phyloP scores from a whole-genome alignment of 2,113 vertebrate genomes.

The Rallus limicola region DNA sequence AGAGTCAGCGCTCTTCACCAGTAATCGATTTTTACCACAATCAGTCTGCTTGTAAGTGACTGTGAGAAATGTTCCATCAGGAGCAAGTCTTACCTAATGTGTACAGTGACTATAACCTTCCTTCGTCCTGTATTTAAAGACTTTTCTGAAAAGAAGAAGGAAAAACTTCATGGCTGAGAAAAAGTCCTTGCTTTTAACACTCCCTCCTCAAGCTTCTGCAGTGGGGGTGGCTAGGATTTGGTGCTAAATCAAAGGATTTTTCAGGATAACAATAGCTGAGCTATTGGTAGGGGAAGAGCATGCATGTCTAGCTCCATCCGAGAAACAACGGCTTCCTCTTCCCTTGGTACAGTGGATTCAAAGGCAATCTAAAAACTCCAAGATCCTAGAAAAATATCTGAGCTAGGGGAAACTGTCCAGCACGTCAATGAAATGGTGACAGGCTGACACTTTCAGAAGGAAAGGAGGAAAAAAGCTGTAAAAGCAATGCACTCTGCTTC shows the following conservation, averaged over 20 bases:
- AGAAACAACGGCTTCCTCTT: constrained; percentile 56
- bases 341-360: constrained; percentile 10
- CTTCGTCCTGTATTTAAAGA: neutral
- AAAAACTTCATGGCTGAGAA: neutral
- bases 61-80: neutral
- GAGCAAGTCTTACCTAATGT: neutral
- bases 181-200: neutral
- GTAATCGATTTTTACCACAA: neutral
- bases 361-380: constrained; percentile 32
- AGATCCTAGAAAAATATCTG: constrained; percentile 50
- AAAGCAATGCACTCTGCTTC: constrained; percentile 49
- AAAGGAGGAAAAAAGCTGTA: constrained; percentile 61
- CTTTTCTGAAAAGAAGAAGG: neutral
- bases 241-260: constrained; percentile 39
- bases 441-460: constrained; percentile 31
- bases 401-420: constrained; percentile 24
- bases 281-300: neutral
- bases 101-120: rapidly evolving
- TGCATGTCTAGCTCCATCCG: neutral
- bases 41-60: neutral
- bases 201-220: neutral
- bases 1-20: neutral
- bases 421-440: constrained; percentile 26
- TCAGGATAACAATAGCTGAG: constrained; percentile 3
- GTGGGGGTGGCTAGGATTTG: neutral